Evolutionary conservation across 2,888 invertebrate species (phyloP).

Genomic region (Cheilosia variabilis): DNA sequence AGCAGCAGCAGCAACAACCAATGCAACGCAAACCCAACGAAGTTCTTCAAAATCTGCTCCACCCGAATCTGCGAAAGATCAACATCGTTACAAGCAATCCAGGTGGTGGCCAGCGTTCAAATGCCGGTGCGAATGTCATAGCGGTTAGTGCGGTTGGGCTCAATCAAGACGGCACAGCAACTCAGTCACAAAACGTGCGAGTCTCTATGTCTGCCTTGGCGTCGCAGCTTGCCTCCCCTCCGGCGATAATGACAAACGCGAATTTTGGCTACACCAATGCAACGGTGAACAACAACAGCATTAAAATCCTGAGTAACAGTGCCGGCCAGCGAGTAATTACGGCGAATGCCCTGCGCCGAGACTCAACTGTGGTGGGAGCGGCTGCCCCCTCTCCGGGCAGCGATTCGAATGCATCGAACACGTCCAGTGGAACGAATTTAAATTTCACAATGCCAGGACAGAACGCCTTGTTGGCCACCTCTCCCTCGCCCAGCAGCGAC

Average conservation of each 20-base stretch:
- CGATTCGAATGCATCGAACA: conserved; percentile 83
- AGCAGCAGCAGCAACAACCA: conserved; percentile 78
- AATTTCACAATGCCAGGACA: conserved; percentile 86
- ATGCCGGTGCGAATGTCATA: conserved; percentile 82
- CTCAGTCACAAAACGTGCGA: conserved; percentile 81
- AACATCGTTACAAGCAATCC: conserved; percentile 78
- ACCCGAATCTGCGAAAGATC: conserved; percentile 81
- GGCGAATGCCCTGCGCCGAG: conserved; percentile 83
- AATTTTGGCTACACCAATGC: conserved; percentile 79
- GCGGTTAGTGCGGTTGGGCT: conserved; percentile 78
- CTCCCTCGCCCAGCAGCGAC: conserved; percentile 82
- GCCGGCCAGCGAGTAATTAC: conserved; percentile 79
- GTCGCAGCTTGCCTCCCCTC: conserved; percentile 83
- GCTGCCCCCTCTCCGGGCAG: conserved; percentile 84
- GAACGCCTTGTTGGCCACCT: conserved; percentile 85
- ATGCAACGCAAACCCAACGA: conserved; percentile 81
- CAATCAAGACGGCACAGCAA: conserved; percentile 76
- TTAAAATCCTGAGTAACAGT: conserved; percentile 76
- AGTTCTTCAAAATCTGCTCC: conserved; percentile 82
- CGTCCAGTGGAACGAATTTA: conserved; percentile 82
- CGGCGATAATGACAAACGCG: conserved; percentile 83
- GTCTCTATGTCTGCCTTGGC: conserved; percentile 84
- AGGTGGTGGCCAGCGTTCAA: conserved; percentile 79
- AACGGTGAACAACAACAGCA: conserved; percentile 78
- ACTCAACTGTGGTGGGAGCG: conserved; percentile 84